Percentiles rank a stretch among this genome's conserved stretches.
Conservation (phyloP, 1,140 invertebrate species). For the Akabosia matsudoensis region DNA sequence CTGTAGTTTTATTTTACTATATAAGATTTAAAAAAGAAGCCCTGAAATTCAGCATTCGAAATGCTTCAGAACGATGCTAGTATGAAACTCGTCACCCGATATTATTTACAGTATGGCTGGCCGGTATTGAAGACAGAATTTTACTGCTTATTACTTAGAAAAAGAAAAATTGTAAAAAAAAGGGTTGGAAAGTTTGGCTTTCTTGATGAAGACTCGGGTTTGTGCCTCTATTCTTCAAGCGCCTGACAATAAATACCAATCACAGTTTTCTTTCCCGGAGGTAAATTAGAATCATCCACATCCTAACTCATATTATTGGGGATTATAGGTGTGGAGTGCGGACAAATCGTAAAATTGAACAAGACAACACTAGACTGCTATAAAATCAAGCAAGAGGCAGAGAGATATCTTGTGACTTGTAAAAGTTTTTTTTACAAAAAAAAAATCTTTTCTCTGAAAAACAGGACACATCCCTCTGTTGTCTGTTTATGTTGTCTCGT, state of each 20-base stretch:
- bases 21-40: no score
- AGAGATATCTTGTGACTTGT: not conserved
- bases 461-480: no score
- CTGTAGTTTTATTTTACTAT: no score
- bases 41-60: no score
- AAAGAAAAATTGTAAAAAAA: conserved; percentile 9
- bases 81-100: no score
- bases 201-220: not conserved
- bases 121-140: not conserved
- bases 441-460: no score
- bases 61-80: no score
- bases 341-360: conserved; percentile 8
- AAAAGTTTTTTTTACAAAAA: not conserved
- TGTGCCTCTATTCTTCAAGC: not conserved
- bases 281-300: conserved; percentile 19
- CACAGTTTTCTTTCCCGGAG: not conserved
- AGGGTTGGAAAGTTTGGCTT: not conserved
- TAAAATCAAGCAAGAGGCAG: not conserved
- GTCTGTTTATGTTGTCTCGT: no score
- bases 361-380: not conserved
- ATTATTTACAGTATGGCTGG: no score
- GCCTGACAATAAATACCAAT: not conserved
- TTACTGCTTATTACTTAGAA: not conserved
- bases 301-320: conserved; percentile 18
- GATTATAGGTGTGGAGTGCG: conserved; percentile 10